Percentiles rank a stretch among this genome's conserved stretches.
Evolutionary conservation across 2,888 invertebrate genomes (phyloP).

Genomic region (Drosophila fulvimacula): DNA sequence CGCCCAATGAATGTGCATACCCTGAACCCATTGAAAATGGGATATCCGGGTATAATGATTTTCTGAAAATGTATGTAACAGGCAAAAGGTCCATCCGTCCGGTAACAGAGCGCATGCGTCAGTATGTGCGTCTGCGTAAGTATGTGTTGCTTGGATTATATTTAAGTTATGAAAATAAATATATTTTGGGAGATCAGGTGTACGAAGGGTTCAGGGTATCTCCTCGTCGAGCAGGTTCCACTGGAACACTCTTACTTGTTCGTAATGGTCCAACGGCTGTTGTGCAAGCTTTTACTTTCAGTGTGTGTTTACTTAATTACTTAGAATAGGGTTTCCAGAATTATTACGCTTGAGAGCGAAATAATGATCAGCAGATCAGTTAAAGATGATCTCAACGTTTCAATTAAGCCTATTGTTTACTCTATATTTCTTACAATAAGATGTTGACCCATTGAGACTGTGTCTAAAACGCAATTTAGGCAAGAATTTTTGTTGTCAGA

Average conservation of each 20-base stretch:
- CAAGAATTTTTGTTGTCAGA: not conserved
- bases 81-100: no score
- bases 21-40: no score
- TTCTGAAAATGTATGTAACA: no score
- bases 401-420: conserved; percentile 22
- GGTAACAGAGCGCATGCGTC: no score
- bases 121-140: no score
- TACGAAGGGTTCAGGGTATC: no score
- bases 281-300: conserved; percentile 67
- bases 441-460: conserved; percentile 13
- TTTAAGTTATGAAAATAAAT: no score
- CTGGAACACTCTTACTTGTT: no score
- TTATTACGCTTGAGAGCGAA: conserved; percentile 12
- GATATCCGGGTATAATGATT: no score
- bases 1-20: conserved; percentile 12
- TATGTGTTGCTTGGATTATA: no score
- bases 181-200: no score
- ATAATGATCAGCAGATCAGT: conserved; percentile 3
- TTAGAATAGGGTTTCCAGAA: conserved; percentile 23
- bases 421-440: not conserved
- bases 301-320: conserved; percentile 42
- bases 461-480: conserved; percentile 7
- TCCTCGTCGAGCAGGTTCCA: no score
- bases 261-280: conserved; percentile 11
- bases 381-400: conserved; percentile 25